Base-by-base conservation (phyloP, 2,113 vertebrate species). In the Petromus typicus region DNA sequence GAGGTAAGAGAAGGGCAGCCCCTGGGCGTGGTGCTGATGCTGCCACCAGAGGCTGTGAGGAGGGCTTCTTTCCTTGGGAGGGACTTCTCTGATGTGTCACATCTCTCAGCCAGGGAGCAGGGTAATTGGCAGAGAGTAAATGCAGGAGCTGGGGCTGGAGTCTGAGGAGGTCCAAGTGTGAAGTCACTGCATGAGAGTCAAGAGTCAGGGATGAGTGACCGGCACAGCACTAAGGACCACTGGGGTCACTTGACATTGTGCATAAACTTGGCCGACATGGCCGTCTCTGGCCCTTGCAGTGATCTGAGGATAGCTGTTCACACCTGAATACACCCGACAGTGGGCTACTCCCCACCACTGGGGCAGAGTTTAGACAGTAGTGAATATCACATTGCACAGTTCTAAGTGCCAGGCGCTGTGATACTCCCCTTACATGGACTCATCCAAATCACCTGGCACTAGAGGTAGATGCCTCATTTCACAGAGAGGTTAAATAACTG, bases 241-340 rank as follows among this genome's bases (percentile, higher is more conserved):
- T 25, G 48, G 23, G 20, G 37, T 4, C 48, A 48, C 37, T 54
- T 0, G 0, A 27, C 5, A 9, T 4, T 22, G 12, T 6, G 3
- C 0, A 0, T 37, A 69, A 48, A 23, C 54, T 54, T 51, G 3
- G 7, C 57, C 40, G 17, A n/a, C 20, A 0, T 14, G 76, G 16
- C 16, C 7, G 17, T 2, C 2, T 0, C 59, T 51, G 30, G 18
- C 23, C 10, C 34, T 61, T 73, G 3, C 32, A 3, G 61, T 14
- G 12, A 45, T 10, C 59, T 80, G 32, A 7, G 13, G 30, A 23
- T 63, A 69, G n/a, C 56, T 56, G 13, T 75, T 43, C 66, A 54
- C 25, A 18, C 6, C 22, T 3, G n/a, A 43, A 4, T 45, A 8
- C 45, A 34, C 69, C 51, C 51, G 69, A 76, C 20, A 61, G 81